Conservation (phyloP, 2,888 invertebrate species). For the Drosophila lutescens region DNA sequence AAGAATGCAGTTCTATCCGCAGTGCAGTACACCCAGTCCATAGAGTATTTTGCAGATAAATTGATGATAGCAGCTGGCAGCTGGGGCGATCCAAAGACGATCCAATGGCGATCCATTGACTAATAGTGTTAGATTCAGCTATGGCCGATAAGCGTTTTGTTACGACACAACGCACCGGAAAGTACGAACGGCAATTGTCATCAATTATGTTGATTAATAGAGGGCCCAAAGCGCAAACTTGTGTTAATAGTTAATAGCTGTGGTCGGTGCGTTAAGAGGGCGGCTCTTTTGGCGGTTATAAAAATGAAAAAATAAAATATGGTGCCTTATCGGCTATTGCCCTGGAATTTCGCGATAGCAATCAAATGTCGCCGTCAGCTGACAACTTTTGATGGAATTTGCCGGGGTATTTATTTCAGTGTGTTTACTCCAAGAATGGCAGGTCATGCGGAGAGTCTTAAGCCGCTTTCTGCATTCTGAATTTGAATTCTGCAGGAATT, state of each 20-base stretch:
- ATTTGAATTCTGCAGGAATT: background rate
- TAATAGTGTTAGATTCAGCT: constrained; percentile 74
- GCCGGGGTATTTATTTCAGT: background rate
- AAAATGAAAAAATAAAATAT: constrained; percentile 24
- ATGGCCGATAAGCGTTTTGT: constrained; percentile 74
- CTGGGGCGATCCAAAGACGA: constrained; percentile 59
- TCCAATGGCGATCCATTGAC: constrained; percentile 72
- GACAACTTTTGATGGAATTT: constrained; percentile 46
- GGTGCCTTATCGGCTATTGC: constrained; percentile 65
- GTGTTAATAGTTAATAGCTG: constrained; percentile 29
- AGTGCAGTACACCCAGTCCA: constrained; percentile 30
- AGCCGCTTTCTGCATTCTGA: constrained; percentile 18
- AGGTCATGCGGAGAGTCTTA: background rate
- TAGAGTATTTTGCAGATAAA: constrained; percentile 56
- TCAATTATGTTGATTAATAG: constrained; percentile 79
- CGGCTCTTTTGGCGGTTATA: constrained; percentile 34
- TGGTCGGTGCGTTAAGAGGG: constrained; percentile 24
- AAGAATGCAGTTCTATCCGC: constrained; percentile 63
- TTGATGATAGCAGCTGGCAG: constrained; percentile 70
- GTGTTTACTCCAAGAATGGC: background rate
- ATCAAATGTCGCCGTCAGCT: constrained; percentile 52
- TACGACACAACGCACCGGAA: constrained; percentile 57
- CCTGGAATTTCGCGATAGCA: constrained; percentile 56
- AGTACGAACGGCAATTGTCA: constrained; percentile 66
- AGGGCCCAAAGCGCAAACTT: constrained; percentile 23